Evolutionary conservation across 2,888 invertebrate species (phyloP).

Genomic region (Spodoptera exigua): DNA sequence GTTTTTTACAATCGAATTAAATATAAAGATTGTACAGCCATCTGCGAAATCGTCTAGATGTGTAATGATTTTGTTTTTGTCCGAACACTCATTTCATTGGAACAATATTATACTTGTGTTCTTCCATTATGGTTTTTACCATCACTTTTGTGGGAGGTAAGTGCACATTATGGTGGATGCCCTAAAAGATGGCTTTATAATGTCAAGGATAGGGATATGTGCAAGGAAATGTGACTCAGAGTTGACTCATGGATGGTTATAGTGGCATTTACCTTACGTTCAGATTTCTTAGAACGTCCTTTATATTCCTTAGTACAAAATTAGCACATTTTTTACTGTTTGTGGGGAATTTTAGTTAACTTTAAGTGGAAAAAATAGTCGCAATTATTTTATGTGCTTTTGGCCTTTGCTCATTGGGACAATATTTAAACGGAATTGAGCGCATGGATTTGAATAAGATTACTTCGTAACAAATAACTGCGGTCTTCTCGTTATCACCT

Average conservation of each 20-base stretch:
- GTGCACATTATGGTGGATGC: slow-evolving; percentile 31
- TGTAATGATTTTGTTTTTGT: slow-evolving; percentile 41
- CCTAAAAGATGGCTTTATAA: slow-evolving; percentile 51
- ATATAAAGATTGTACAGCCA: neutral
- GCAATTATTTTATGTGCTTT: no score
- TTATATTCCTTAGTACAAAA: slow-evolving; percentile 26
- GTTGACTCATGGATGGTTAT: slow-evolving; percentile 37
- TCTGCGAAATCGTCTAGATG: slow-evolving; percentile 30
- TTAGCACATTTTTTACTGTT: slow-evolving; percentile 13
- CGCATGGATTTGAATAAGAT: no score
- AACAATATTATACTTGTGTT: slow-evolving; percentile 32
- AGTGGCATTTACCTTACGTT: slow-evolving; percentile 27
- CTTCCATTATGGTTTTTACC: slow-evolving; percentile 38
- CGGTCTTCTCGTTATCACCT: no score
- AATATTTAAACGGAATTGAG: no score
- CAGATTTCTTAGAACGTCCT: slow-evolving; percentile 47
- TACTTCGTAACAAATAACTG: no score
- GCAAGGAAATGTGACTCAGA: slow-evolving; percentile 51
- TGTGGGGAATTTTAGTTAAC: slow-evolving; percentile 10
- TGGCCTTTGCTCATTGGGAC: no score
- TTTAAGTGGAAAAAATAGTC: neutral
- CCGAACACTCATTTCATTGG: slow-evolving; percentile 33
- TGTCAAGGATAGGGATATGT: slow-evolving; percentile 50
- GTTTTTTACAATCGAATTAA: slow-evolving; percentile 21
- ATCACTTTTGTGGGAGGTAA: slow-evolving; percentile 41